Base-by-base conservation (phyloP, 2,888 invertebrate genomes). In the Oithona nana region DNA sequence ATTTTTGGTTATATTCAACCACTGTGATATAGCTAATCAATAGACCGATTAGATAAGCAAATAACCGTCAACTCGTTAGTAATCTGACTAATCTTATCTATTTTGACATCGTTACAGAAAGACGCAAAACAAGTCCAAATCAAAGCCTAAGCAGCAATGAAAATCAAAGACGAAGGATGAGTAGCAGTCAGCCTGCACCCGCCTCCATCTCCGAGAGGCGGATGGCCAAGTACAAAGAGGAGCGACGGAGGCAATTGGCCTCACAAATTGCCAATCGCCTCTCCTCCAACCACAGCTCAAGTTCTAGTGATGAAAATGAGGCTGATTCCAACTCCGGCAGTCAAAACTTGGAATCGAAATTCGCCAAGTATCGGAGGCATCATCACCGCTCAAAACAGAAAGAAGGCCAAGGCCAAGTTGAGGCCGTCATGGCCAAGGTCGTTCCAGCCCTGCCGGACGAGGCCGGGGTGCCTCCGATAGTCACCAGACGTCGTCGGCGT, bases 161-260 rank as follows among this genome's bases (percentile, higher is more conserved):
- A 6, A 6, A 39, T 16, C 6, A 39, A 11, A 6, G 51, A 51
- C 13, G 51, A 8, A 22, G 51, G 6, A 16, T 16, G 24, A 26
- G 54, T n/a, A 16, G 50, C 24, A 39, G 39, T 39, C 39, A 39
- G 39, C 6, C 6, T 11, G 39, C 6, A 6, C 39, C 39, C 39
- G 28, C 55, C 26, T 24, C 50, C 52, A 77, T 71, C 77, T 75
- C 71, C 74, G 78, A 64, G 61, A 52, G 65, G 66, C 76, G 83
- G 70, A 81, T 83, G 69, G 80, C 80, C 68, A 79, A 79, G 68
- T 84, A 83, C 73, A 84, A 84, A 71, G 84, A 84, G 69, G 82
- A 84, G 70, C 76, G 84, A 63, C 77, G 82, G 65, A 79, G 78
- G 68, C 83, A 84, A 71, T 74, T 84, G 65, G 81, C 80, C 49